Evolutionary conservation across 2,888 invertebrate genomes (phyloP), one percentile per base, ranked within the genome.

Genomic region (Diaprepes abbreviatus): DNA sequence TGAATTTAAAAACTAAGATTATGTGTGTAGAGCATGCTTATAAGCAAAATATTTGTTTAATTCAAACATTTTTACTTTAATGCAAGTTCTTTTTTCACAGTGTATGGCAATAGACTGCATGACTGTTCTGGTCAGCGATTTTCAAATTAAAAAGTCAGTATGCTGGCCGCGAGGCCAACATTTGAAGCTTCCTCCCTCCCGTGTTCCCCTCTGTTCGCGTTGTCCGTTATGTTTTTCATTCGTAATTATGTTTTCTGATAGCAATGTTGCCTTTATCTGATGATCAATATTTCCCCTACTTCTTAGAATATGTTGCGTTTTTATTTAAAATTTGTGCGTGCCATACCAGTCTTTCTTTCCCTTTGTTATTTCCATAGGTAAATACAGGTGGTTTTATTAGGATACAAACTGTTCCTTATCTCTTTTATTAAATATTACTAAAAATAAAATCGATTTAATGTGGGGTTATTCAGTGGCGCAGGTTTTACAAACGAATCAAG

Each of bases 201-300:
- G 24, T 45, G 28, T 7, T 12, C 28, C 48, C 48, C 48, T 28
- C 28, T 14, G 81, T 82, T 82, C 81, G 79, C 80, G 80, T 80
- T 81, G 80, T 79, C 81, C 80, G 82, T 83, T 82, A 82, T 83
- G 81, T 83, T 83, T 72, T 83, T 80, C 82, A 81, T 82, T 81
- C 81, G 80, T 83, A 81, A 83, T 83, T 83, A 82, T 82, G 78
- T 82, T 83, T 82, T 40, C 58, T 80, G 80, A 81, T 82, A 79
- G 79, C 79, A 77, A 77, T 79, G 79, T 79, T 79, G 79, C 80
- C 79, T 82, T 81, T 82, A 83, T 83, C 82, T 81, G 77, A 81
- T 83, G 82, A 84, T 83, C 83, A 82, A 83, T 83, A 83, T 81
- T 82, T 82, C 78, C 79, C 80, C 79, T 73, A 73, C 78, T 80